Conservation (phyloP, 2,888 invertebrate species). For the Ophioninae sp. region DNA sequence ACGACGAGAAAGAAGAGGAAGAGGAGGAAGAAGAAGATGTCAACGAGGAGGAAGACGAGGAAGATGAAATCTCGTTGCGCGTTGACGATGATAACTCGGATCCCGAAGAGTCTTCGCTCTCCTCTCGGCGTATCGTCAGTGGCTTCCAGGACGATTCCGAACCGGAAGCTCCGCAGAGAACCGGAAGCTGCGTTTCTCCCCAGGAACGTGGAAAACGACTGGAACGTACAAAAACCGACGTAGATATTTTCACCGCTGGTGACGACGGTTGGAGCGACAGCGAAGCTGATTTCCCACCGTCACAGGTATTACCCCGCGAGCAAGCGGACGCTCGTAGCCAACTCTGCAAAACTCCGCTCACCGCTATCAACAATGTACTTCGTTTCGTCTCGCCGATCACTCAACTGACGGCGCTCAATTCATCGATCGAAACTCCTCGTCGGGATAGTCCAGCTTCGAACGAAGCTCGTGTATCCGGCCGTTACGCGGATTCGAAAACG, state of each 20-base stretch:
- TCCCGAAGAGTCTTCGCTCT: background rate
- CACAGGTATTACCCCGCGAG: slow-evolving; percentile 53
- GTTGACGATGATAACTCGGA: slow-evolving; percentile 40
- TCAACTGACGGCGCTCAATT: slow-evolving; percentile 79
- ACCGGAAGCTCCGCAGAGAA: slow-evolving; percentile 31
- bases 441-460: slow-evolving; percentile 54
- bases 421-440: slow-evolving; percentile 58
- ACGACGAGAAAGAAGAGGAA: slow-evolving; percentile 75
- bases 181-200: background rate
- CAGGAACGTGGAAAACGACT: slow-evolving; percentile 24
- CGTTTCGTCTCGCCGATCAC: slow-evolving; percentile 82
- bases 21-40: slow-evolving; percentile 80
- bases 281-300: slow-evolving; percentile 62
- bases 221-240: slow-evolving; percentile 64
- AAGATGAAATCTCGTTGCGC: slow-evolving; percentile 73
- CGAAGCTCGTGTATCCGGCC: background rate
- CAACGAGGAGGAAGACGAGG: slow-evolving; percentile 76
- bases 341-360: slow-evolving; percentile 69
- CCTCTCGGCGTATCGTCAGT: slow-evolving; percentile 70
- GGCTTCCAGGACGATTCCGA: slow-evolving; percentile 71
- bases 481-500: slow-evolving; percentile 52
- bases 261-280: slow-evolving; percentile 64
- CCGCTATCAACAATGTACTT: slow-evolving; percentile 63
- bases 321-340: slow-evolving; percentile 61
- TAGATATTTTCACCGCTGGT: slow-evolving; percentile 66